Evolutionary conservation across 2,888 invertebrate genomes (phyloP).

Genomic region (Tenodera sinensis): DNA sequence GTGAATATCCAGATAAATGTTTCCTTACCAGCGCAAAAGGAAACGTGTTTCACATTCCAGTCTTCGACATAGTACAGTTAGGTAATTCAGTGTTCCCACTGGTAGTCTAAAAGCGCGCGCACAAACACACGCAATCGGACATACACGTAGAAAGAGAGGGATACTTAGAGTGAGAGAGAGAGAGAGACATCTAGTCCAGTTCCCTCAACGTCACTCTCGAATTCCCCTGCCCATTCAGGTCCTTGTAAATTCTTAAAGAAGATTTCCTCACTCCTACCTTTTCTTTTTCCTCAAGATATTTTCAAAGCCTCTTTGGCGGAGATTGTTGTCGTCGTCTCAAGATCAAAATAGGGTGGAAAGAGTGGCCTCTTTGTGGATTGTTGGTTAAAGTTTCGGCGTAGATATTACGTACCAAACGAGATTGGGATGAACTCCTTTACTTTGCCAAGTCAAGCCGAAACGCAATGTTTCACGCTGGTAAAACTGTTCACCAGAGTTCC

Average conservation of each 20-base stretch:
- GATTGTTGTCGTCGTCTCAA: not conserved
- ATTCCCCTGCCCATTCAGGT: not conserved
- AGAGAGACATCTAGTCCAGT: not conserved
- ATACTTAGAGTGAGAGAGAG: too few relatives aligned
- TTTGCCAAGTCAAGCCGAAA: not conserved
- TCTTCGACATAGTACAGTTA: too few relatives aligned
- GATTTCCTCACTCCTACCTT: not conserved
- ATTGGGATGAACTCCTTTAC: not conserved
- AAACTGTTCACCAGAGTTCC: not conserved
- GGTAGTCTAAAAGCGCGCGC: too few relatives aligned
- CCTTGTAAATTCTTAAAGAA: not conserved
- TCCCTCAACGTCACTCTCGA: not conserved
- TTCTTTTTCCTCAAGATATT: not conserved
- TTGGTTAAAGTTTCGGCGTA: not conserved
- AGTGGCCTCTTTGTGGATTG: not conserved
- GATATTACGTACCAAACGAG: not conserved
- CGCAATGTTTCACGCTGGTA: not conserved
- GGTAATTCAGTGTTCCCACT: too few relatives aligned
- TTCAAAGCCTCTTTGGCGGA: not conserved
- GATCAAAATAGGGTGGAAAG: not conserved
- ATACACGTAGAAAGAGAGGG: too few relatives aligned
- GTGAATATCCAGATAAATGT: too few relatives aligned
- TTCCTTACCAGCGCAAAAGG: too few relatives aligned
- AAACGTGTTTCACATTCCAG: too few relatives aligned
- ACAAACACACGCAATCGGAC: too few relatives aligned